Base-by-base conservation (phyloP, 2,113 vertebrate genomes). In the Illadopsis cleaveri region DNA sequence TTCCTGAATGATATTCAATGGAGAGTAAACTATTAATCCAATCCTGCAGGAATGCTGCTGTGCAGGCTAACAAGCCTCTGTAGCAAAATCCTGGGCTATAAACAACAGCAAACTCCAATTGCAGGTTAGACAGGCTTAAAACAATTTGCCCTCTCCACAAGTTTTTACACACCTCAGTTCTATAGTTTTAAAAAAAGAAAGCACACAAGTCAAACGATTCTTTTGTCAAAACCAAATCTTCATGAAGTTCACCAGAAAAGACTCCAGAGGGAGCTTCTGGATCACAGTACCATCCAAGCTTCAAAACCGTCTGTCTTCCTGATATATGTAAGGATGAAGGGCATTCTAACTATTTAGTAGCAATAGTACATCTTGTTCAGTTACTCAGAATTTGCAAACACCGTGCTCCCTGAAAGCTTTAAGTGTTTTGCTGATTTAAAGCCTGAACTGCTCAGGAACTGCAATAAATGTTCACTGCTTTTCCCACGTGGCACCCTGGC, bases 181-280 rank as follows among this genome's bases (percentile, higher is more conserved):
- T 23, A 33, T 1, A 64, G 47, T 27, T 69, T 86, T 38, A 66
- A n/a, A 66, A 91, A 57, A 42, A 2, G 23, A 78, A 90, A 95
- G 12, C 19, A 76, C 11, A 5, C 22, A 78, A 62, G 30, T 16
- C 8, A 17, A 69, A 73, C 0, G 0, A 62, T 54, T 80, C 14
- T 72, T 91, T 73, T 45, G 54, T 27, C 38, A 64, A 90, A 93
- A 50, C 11, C 44, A 53, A 9, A 83, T 58, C 24, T n/a, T 54
- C 20, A 23, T 25, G 27, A 45, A 79, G 24, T 51, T 86, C 79
- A 66, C 30, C 13, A n/a, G 37, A 18, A 44, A 61, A 57, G 23
- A 65, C 40, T 75, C 35, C 82, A 96, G 96, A 93, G 79, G 96
- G 96, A 92, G 93, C 88, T 81, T 68, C 82, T 30, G 37, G 16